phyloP scores from a whole-genome alignment of 2,797 vertebrate species.

The Scyliorhinus canicula region DNA sequence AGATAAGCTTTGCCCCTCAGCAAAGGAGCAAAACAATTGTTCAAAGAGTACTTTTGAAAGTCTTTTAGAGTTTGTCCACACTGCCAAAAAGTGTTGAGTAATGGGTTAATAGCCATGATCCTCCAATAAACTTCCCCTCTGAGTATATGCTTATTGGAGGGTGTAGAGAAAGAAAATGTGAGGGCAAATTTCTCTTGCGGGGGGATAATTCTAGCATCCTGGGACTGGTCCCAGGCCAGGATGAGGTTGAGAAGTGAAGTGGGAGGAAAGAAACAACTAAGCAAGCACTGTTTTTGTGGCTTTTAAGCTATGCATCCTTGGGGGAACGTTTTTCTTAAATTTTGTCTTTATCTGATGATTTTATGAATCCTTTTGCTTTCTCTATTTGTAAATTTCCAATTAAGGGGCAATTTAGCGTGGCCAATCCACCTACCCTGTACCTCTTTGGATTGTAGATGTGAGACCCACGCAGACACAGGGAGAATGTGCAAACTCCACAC shows the following conservation, averaged over 20 bases:
- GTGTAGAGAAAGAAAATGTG: neutral
- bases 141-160: neutral
- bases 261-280: neutral
- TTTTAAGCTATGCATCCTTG: neutral
- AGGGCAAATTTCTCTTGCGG: neutral
- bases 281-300: neutral
- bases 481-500: too few relatives aligned
- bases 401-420: too few relatives aligned
- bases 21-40: neutral
- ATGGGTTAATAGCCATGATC: neutral
- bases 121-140: neutral
- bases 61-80: neutral
- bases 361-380: neutral
- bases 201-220: neutral
- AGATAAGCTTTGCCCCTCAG: neutral
- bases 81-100: neutral
- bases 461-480: too few relatives aligned
- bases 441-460: too few relatives aligned
- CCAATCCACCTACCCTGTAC: too few relatives aligned
- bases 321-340: neutral
- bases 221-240: too few relatives aligned
- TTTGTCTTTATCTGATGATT: neutral
- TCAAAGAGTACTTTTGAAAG: neutral
- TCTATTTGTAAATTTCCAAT: too few relatives aligned
- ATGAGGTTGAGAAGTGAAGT: neutral